These are phyloP conservation scores for Lepidocolaptes lacrymiger DNA, from an alignment of 2,797 vertebrate species.

Conservation along the genomic window DNA sequence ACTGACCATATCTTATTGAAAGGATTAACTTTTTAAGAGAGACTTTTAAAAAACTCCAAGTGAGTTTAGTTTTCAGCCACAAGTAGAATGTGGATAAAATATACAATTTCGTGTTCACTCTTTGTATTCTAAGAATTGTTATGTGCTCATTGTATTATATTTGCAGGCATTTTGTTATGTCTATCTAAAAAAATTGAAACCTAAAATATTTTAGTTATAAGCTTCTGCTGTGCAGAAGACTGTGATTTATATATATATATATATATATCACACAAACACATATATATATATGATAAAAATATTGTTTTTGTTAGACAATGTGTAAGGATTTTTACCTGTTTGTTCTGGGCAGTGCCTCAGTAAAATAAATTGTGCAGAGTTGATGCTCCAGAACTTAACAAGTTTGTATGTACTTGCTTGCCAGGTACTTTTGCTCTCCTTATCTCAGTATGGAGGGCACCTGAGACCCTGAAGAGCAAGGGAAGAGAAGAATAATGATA, in stretches of 20 bases:
- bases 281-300: conserved; percentile 54
- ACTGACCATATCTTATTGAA: conserved; percentile 6
- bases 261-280: background rate
- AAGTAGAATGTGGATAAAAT: conserved; percentile 55
- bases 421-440: conserved; percentile 26
- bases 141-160: conserved; percentile 67
- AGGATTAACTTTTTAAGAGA: conserved; percentile 38
- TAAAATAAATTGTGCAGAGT: conserved; percentile 55
- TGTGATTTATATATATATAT: conserved; percentile 71
- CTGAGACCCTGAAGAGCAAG: conserved; percentile 65
- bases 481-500: conserved; percentile 59
- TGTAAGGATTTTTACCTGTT: conserved; percentile 75
- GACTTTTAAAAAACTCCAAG: conserved; percentile 6
- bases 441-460: background rate
- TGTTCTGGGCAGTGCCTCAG: conserved; percentile 73
- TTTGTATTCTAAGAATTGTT: conserved; percentile 55
- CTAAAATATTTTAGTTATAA: conserved; percentile 76
- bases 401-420: conserved; percentile 70
- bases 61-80: conserved; percentile 44
- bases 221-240: conserved; percentile 83
- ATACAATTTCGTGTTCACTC: conserved; percentile 55
- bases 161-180: conserved; percentile 75
- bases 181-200: conserved; percentile 63
- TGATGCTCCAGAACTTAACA: conserved; percentile 66
- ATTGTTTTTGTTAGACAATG: conserved; percentile 73